Evolutionary conservation across 2,113 vertebrate genomes (phyloP), one percentile per base, ranked within the genome.

Genomic region (Pleuronectes platessa): DNA sequence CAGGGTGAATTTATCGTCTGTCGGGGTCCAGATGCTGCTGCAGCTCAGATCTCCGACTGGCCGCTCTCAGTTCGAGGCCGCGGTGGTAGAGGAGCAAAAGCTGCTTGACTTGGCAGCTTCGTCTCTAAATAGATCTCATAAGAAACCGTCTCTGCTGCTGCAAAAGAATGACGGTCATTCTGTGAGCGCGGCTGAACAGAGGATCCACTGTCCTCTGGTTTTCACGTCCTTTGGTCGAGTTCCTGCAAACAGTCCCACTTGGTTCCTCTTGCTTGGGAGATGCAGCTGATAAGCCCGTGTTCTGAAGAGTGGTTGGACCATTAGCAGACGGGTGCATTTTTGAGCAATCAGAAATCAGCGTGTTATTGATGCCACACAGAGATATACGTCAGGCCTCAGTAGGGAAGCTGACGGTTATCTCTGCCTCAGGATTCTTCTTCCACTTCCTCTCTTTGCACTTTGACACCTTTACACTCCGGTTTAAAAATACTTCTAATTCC

Each of bases 401-500:
- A 31, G 31, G 2, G 31, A 31, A 7, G 31, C 31, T 31, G 31
- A 31, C 6, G 20, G 26, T 72, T 61, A 35, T 66, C 23, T 45
- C 56, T 9, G 45, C 56, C 54, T 59, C 23, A 11, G 1, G 62
- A 80, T 45, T 40, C 10, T 23, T n/a, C 12, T 12, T 58, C 67
- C 40, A 12, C 10, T 10, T 10, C 2, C 9, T 11, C 37, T 40
- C 37, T 3, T 11, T 40, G 37, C 8, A 40, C 31, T 6, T 31
- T 31, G 37, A 9, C 40, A 42, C 40, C 12, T 42, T 42, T 13
- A 42, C 40, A 42, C 40, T 85, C 40, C 23, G 42, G 20, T 60
- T 67, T 59, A 82, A 31, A 31, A 80, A 82, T 77, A 26, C 47
- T 75, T 88, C 71, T 31, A 47, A 76, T 75, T 74, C 77, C 68